Evolutionary conservation across 2,113 vertebrate genomes (phyloP), one percentile per base, ranked within the genome.

Genomic region (Pyxicephalus adspersus): DNA sequence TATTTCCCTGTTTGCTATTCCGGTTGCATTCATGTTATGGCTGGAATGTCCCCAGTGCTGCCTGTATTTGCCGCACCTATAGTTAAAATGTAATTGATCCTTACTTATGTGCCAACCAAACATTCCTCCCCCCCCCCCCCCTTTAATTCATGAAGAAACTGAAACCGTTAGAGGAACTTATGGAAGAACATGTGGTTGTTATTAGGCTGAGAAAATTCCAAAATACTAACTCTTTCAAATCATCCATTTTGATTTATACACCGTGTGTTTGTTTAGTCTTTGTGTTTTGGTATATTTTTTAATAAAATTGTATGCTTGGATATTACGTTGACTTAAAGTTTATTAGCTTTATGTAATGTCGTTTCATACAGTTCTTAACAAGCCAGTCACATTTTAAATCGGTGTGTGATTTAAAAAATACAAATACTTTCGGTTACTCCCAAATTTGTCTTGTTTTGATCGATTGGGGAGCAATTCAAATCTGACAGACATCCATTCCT

Each of bases 1-100:
- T n/a, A n/a, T n/a, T 2, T 45, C 38, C 38, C 38, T 45, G 2
- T 45, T 45, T 13, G 8, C 11, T 45, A 45, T 45, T 55, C 22
- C 6, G 20, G 23, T 20, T 20, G 7, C 16, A 16, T 25, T 28
- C 8, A 18, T 71, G 51, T 64, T 77, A 52, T 66, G 51, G 6
- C 25, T 57, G 63, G 64, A n/a, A 77, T 77, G 19, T 57, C 22
- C 8, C 22, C 20, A 9, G 5, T 64, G 13, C 8, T 17, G 38
- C 28, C 50, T 67, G 51, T 9, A 25, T n/a, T 6, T 57, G 29
- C 23, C 63, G 25, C 63, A 31, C 76, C 76, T 66, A 67, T 16
- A 65, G 64, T 28, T 22, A 6, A 54, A 77, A 77, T 34, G 64
- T 20, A 67, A 57, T 22, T 65, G 18, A 77, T 65, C 60, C 25